phyloP scores from a whole-genome alignment of 2,113 vertebrate species.

The Thamnaconus septentrionalis region DNA sequence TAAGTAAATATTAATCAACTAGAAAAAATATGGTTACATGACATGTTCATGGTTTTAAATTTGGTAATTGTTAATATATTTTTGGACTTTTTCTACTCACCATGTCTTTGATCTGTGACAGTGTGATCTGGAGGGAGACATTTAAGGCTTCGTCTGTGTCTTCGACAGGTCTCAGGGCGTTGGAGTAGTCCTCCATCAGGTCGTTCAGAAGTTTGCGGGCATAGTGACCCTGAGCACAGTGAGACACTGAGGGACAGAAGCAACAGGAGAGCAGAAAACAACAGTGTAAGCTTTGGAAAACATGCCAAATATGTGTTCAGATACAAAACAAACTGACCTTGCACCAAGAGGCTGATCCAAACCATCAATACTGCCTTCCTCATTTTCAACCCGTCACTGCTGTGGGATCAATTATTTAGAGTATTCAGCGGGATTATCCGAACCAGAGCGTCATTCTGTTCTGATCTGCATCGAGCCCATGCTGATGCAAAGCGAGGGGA shows the following conservation, averaged over 20 bases:
- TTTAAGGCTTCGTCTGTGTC: constrained; percentile 94
- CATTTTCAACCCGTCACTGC: constrained; percentile 65
- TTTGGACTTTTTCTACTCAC: constrained; percentile 70
- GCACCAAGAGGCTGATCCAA: constrained; percentile 68
- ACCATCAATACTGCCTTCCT: constrained; percentile 61
- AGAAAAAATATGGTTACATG: too few species aligned
- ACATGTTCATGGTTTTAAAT: not conserved
- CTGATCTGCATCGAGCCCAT: constrained; percentile 33
- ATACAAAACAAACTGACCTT: constrained; percentile 66
- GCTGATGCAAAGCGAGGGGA: constrained; percentile 7
- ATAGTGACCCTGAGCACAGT: constrained; percentile 90
- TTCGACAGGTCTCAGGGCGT: constrained; percentile 89
- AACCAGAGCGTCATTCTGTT: constrained; percentile 37
- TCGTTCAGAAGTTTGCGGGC: constrained; percentile 89
- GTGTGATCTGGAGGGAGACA: constrained; percentile 93
- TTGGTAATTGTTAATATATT: not conserved
- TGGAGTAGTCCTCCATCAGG: constrained; percentile 91
- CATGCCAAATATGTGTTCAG: not conserved
- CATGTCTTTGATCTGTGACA: constrained; percentile 99
- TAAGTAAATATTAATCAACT: too few species aligned
- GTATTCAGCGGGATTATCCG: not conserved
- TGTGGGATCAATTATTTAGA: constrained; percentile 59
- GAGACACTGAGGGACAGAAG: constrained; percentile 70
- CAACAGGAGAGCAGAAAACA: not conserved
- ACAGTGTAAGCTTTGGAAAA: not conserved